Percentiles rank a stretch among this genome's conserved stretches.
Evolutionary conservation across 1,140 invertebrate genomes (phyloP).

Genomic region (Ephestia elutella): DNA sequence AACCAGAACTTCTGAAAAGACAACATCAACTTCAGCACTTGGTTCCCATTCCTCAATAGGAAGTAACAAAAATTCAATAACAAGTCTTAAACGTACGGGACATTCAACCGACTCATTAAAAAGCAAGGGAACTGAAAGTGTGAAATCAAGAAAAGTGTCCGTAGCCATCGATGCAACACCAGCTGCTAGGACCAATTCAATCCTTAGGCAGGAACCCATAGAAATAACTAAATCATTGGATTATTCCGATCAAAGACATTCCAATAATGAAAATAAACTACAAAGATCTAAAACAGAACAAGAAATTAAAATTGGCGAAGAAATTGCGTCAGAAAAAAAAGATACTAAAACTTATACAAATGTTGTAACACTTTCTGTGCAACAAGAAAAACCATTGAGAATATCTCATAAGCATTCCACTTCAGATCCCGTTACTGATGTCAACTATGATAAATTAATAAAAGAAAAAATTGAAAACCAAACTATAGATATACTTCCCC

Average conservation of each 20-base stretch:
- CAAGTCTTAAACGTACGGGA: constrained; percentile 35
- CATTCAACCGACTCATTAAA: constrained; percentile 66
- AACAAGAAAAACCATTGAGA: constrained; percentile 58
- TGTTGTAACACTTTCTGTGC: constrained; percentile 65
- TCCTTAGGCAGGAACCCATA: constrained; percentile 83
- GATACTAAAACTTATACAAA: constrained; percentile 69
- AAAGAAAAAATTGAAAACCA: constrained; percentile 48
- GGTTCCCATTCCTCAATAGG: constrained; percentile 58
- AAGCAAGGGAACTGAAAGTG: constrained; percentile 63
- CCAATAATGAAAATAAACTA: constrained; percentile 44
- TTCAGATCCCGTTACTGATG: constrained; percentile 80
- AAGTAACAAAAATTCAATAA: constrained; percentile 49
- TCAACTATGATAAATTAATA: constrained; percentile 66
- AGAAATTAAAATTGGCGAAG: constrained; percentile 29
- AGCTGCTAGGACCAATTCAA: constrained; percentile 79
- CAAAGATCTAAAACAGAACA: constrained; percentile 67
- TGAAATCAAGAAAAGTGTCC: constrained; percentile 79
- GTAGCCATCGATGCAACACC: constrained; percentile 85
- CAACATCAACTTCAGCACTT: constrained; percentile 62
- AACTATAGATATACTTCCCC: constrained; percentile 70
- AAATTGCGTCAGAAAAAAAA: constrained; percentile 21
- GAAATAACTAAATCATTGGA: constrained; percentile 79
- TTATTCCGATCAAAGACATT: constrained; percentile 44
- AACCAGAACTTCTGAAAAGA: constrained; percentile 63
- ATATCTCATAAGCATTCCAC: constrained; percentile 83